Evolutionary conservation across 2,113 vertebrate species (phyloP).

Genomic region (Chloropsis hardwickii): DNA sequence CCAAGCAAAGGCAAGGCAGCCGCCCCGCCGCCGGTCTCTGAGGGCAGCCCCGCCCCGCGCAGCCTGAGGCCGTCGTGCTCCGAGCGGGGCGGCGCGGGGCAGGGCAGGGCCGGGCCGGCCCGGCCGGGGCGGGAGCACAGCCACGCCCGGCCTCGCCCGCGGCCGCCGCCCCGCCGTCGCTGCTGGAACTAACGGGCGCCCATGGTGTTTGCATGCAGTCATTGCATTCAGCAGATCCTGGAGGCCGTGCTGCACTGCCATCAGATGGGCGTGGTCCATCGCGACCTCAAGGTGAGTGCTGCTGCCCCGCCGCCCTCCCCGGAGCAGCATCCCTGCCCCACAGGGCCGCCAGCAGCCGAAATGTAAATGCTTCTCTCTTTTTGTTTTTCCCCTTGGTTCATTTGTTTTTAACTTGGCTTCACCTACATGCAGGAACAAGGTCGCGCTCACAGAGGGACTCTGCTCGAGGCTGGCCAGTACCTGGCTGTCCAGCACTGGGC

Average conservation of each 20-base stretch:
- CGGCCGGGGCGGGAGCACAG: background rate
- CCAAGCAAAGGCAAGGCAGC: background rate
- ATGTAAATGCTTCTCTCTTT: background rate
- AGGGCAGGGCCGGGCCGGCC: too few relatives aligned
- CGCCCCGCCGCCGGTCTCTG: background rate
- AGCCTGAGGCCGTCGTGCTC: slow-evolving; percentile 23
- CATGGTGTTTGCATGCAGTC: slow-evolving; percentile 98
- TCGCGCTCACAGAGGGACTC: background rate
- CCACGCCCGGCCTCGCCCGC: background rate
- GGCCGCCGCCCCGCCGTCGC: background rate
- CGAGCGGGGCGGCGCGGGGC: background rate
- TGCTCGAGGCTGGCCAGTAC: background rate
- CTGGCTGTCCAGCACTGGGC: background rate
- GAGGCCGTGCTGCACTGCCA: slow-evolving; percentile 98
- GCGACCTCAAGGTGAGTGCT: slow-evolving; percentile 95
- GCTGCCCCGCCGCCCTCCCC: background rate
- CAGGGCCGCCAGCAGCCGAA: background rate
- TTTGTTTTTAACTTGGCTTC: background rate
- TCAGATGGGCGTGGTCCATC: slow-evolving; percentile 98
- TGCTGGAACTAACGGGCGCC: slow-evolving; percentile 83
- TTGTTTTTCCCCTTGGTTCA: background rate
- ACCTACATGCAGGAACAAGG: fast-evolving
- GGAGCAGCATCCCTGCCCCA: background rate
- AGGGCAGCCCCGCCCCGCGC: background rate
- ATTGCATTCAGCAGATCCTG: slow-evolving; percentile 99